Evolutionary conservation across 2,888 invertebrate genomes (phyloP), one percentile per base, ranked within the genome.

Genomic region (Pseudococcus longispinus): DNA sequence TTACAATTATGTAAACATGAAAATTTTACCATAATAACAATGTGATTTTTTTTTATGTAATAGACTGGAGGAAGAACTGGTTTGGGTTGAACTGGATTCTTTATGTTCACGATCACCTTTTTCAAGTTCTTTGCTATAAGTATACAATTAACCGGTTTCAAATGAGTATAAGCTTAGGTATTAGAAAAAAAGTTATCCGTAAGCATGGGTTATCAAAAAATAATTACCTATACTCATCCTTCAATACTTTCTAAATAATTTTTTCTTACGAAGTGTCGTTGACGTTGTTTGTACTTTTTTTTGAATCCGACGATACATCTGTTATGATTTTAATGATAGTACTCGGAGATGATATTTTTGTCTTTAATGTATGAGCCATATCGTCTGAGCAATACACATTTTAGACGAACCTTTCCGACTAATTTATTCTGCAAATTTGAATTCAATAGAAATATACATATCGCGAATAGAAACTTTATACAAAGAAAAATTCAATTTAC

Each of bases 81-180:
- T 86, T 80, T 80, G 86, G 23, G 86, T 86, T 44, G 86, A 86
- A 77, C 80, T 86, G 26, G 86, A 86, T 80, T 86, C 86, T 86
- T 77, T 80, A 32, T 80, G 46, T 51, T 86, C 86, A 32, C 23
- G 86, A 46, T 55, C 77, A 42, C 23, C 46, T 74, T 74, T 77
- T 86, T 86, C 86, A 86, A 80, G 51, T 86, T 80, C 86, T 86
- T 86, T 86, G 55, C 86, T 86, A 37, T 37, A 84, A 11, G 6
- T 32, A 80, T 32, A 77, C 74, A 86, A 55, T 70, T 55, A 86
- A 85, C 70, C 85, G 85, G 70, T 85, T 85, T 85, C 3, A 44
- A 65, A 70, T 37, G 9, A 37, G 37, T n/a, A n/a, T n/a, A n/a
- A n/a, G n/a, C n/a, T n/a, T n/a, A n/a, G n/a, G n/a, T 44, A 65